phyloP scores from a whole-genome alignment of 2,797 vertebrate species.

The Loriculus beryllinus region DNA sequence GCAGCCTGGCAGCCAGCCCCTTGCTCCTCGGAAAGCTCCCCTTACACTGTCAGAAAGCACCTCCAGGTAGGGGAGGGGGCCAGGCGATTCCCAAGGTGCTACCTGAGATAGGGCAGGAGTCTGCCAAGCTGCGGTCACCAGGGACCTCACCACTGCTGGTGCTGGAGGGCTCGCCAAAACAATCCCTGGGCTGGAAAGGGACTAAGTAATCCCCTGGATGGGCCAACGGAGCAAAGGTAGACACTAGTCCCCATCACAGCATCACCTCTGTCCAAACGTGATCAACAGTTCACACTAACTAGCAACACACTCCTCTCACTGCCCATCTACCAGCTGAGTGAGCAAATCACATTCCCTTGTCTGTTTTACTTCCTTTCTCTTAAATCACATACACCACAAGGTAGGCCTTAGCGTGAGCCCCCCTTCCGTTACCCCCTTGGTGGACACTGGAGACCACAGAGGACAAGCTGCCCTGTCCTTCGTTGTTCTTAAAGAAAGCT shows the following conservation, averaged over 20 bases:
- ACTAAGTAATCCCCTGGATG: neutral
- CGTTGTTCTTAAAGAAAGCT: neutral
- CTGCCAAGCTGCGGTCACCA: neutral
- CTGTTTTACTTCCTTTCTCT: too few species aligned
- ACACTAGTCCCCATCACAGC: neutral
- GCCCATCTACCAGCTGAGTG: neutral
- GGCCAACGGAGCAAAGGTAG: rapidly evolving
- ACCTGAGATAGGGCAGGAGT: neutral
- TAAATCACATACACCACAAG: rapidly evolving
- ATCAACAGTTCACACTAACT: neutral
- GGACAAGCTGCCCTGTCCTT: neutral
- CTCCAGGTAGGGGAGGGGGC: neutral
- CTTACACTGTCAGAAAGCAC: constrained; percentile 7
- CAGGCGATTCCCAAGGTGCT: neutral
- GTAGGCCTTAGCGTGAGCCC: neutral
- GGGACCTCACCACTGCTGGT: neutral
- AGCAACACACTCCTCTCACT: neutral
- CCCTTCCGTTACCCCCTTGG: neutral
- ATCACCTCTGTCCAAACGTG: neutral
- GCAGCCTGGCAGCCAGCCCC: constrained; percentile 55
- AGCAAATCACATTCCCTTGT: neutral
- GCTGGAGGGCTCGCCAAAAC: neutral
- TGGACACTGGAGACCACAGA: rapidly evolving
- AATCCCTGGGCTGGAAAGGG: neutral
- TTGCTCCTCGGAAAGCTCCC: neutral